phyloP scores from a whole-genome alignment of 2,113 vertebrate species.

The Myodes glareolus region DNA sequence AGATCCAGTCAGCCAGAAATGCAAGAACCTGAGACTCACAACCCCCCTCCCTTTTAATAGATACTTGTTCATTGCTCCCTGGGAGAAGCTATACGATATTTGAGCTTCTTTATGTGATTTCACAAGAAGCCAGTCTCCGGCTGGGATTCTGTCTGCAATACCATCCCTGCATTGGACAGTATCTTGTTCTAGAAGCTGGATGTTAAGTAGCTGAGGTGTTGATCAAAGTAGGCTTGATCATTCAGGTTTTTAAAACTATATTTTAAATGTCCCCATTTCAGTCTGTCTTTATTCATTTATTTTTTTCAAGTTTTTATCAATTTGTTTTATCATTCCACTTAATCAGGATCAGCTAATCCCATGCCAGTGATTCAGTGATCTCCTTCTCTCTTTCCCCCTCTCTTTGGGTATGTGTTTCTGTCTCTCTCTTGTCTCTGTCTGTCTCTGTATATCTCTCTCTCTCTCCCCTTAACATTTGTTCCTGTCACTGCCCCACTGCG shows the following conservation, averaged over 20 bases:
- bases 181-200: too few relatives aligned
- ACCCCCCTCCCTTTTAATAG: neutral
- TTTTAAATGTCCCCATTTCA: neutral
- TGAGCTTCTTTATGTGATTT: neutral
- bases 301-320: neutral
- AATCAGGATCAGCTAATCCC: neutral
- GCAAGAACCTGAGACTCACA: neutral
- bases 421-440: neutral
- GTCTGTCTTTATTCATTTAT: neutral
- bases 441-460: neutral
- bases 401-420: neutral
- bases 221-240: neutral
- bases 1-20: neutral
- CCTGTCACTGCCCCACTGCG: accelerated
- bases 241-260: neutral
- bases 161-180: neutral
- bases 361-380: neutral
- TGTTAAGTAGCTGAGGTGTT: neutral
- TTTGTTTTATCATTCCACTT: neutral
- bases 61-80: neutral
- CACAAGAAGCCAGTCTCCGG: neutral
- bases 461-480: neutral
- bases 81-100: neutral
- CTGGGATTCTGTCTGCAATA: neutral
- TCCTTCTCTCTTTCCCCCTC: neutral